These are phyloP conservation scores for Notarius lentiginosus DNA, from an alignment of 2,113 vertebrate genomes.

Conservation along the genomic window DNA sequence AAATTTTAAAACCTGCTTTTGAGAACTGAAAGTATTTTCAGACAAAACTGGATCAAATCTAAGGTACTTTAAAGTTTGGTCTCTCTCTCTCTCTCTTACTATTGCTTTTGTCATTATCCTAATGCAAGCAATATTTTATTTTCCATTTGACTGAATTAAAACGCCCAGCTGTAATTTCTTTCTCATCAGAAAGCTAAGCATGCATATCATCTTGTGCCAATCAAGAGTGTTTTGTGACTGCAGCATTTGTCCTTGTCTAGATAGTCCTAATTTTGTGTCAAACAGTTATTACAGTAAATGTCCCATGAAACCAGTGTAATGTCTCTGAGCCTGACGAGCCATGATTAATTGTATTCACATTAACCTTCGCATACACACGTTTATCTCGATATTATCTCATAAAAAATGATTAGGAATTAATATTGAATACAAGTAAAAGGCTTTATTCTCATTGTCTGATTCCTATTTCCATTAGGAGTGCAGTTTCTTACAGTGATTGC, in stretches of 20 bases:
- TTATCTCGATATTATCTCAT: neutral
- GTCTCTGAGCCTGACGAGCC: neutral
- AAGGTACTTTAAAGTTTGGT: neutral
- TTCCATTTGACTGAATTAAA: conserved; percentile 1
- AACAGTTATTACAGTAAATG: neutral
- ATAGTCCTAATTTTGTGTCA: neutral
- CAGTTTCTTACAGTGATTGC: conserved; percentile 37
- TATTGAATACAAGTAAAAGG: neutral
- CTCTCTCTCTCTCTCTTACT: neutral
- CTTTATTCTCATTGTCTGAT: conserved; percentile 1
- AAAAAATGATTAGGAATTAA: conserved; percentile 1
- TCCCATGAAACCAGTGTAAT: neutral
- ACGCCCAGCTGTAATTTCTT: conserved; percentile 22
- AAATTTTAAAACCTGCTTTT: neutral
- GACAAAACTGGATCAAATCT: neutral
- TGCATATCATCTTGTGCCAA: neutral
- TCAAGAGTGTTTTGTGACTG: neutral
- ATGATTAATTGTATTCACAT: neutral
- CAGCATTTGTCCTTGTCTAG: neutral
- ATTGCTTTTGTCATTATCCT: neutral
- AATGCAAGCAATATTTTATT: neutral
- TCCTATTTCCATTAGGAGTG: neutral
- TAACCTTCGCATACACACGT: neutral
- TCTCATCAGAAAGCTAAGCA: conserved; percentile 20
- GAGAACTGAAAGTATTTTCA: neutral